Evolutionary conservation across 2,888 invertebrate species (phyloP).

Genomic region (Ormia ochracea): DNA sequence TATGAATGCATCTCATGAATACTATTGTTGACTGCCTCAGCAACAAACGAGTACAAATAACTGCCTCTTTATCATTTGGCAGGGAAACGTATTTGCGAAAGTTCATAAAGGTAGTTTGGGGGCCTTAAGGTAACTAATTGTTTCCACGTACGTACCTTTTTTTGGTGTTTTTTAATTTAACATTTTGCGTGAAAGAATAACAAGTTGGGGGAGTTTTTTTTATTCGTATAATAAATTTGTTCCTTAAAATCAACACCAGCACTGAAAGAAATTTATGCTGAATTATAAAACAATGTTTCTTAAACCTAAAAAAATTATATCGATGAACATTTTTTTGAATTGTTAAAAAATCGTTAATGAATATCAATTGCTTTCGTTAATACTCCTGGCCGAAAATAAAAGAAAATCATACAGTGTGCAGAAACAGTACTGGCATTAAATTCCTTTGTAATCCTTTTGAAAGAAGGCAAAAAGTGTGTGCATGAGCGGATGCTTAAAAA

Average conservation of each 20-base stretch:
- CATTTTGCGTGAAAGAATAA: slow-evolving; percentile 44
- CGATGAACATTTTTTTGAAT: no score
- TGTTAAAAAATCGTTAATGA: no score
- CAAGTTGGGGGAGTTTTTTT: slow-evolving; percentile 35
- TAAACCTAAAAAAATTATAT: no score
- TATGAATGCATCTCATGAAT: slow-evolving; percentile 43
- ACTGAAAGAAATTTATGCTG: slow-evolving; percentile 18
- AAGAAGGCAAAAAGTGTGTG: no score
- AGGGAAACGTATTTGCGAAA: slow-evolving; percentile 44
- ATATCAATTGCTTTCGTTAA: no score
- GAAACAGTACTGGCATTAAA: no score
- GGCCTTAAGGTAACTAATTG: slow-evolving; percentile 57
- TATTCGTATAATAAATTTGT: neutral
- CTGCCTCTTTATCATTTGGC: slow-evolving; percentile 36
- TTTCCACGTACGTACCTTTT: slow-evolving; percentile 50
- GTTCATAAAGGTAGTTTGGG: slow-evolving; percentile 25
- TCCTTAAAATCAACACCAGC: slow-evolving; percentile 12
- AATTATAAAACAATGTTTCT: neutral
- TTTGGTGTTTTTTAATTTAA: slow-evolving; percentile 18
- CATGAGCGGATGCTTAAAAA: no score
- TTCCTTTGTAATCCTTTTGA: no score
- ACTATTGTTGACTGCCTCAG: slow-evolving; percentile 28
- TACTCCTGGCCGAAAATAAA: no score
- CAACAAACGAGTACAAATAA: slow-evolving; percentile 4
- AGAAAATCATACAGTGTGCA: no score